A percentile compares a stretch with the other conserved stretches of the same genome.
Evolutionary conservation across 2,113 vertebrate species (phyloP).

Genomic region (Reinhardtius hippoglossoides): DNA sequence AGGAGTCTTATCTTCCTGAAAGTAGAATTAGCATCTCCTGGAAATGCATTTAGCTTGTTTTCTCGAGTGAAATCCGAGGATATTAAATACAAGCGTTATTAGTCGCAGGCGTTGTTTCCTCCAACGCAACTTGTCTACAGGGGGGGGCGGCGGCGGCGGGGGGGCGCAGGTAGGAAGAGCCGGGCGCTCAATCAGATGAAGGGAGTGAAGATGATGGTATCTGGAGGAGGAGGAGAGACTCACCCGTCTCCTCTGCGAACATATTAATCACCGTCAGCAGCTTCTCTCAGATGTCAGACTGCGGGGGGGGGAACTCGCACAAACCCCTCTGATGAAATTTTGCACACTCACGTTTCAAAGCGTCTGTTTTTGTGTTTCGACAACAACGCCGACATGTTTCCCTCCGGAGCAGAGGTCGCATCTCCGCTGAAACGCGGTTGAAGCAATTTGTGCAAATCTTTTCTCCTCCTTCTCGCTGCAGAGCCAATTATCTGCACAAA

Average conservation of each 20-base stretch:
- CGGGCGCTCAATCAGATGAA: constrained; percentile 53
- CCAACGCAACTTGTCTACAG: too few species aligned
- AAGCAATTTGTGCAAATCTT: background rate
- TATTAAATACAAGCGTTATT: background rate
- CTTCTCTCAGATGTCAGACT: background rate
- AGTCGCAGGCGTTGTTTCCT: too few species aligned
- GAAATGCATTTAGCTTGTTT: too few species aligned
- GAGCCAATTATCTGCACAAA: constrained; percentile 39
- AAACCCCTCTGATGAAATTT: background rate
- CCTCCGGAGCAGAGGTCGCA: constrained; percentile 18
- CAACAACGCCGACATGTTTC: background rate
- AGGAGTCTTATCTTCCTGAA: background rate
- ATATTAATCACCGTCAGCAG: constrained; percentile 45
- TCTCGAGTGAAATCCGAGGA: background rate
- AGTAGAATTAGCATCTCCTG: background rate
- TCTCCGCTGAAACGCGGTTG: constrained; percentile 22
- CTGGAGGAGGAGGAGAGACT: background rate
- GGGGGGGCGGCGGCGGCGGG: too few species aligned
- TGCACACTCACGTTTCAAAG: background rate
- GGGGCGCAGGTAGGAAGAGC: constrained; percentile 9
- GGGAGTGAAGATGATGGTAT: constrained; percentile 26
- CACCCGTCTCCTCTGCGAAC: constrained; percentile 26
- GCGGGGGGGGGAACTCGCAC: background rate
- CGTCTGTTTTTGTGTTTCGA: background rate
- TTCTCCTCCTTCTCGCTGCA: constrained; percentile 11